Evolutionary conservation across 2,888 invertebrate species (phyloP), one percentile per base, ranked within the genome.

Genomic region (Clivina fossor): DNA sequence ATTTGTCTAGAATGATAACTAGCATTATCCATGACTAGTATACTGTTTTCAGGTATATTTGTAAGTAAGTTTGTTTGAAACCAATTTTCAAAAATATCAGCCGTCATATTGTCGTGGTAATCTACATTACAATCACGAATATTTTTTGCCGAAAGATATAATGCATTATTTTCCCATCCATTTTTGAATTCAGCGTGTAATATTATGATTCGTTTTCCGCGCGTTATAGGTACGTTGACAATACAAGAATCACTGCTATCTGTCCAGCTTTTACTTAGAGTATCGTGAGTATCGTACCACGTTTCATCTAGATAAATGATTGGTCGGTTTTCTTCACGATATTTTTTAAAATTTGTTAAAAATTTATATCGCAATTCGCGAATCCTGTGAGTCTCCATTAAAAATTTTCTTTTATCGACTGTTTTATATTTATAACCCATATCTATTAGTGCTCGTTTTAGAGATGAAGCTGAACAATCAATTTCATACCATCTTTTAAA

Each of bases 11-110:
- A 60, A 41, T 61, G 58, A 32, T 61, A 60, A 18, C 38, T 46
- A 8, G 58, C 62, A 38, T 62, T 62, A 38, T 62, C 60, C 30
- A 61, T 33, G 2, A 61, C 62, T 38, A 61, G 60, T 3, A 57
- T 58, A 15, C 43, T 41, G 28, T 44, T 49, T 16, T 47, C 41
- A n/a, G 53, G 33, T 24, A 61, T 16, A 33, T 49, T 54, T 13
- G 55, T 32, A 11, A 60, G 30, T 8, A 60, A 32, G 15, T 41
- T 33, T n/a, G 56, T 38, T 24, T 44, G n/a, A 20, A 62, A 61
- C 60, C 58, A 62, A 9, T 55, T 19, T 56, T 60, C 57, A 53
- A 62, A 61, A 22, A 59, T 30, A 18, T 49, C 30, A 9, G 50
- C 47, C 2, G 49, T 49, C 60, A 62, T 61, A 37, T 62, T 53